phyloP scores from a whole-genome alignment of 2,113 vertebrate species.

The Colaptes auratus region DNA sequence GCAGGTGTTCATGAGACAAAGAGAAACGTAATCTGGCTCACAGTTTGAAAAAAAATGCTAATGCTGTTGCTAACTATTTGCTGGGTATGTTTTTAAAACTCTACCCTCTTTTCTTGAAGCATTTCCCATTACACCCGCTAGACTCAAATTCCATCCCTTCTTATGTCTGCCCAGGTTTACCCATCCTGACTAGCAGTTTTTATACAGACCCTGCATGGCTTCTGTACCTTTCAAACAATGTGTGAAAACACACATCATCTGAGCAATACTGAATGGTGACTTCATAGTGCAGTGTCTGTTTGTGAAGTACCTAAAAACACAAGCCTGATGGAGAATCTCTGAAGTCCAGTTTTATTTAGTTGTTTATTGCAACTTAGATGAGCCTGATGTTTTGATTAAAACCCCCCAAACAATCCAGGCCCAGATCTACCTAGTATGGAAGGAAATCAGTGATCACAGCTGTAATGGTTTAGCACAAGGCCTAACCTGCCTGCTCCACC shows the following conservation, averaged over 20 bases:
- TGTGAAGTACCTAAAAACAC: background rate
- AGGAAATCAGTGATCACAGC: background rate
- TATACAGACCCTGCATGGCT: background rate
- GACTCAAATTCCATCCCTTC: background rate
- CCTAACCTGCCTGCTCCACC: too few species aligned
- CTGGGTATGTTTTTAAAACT: background rate
- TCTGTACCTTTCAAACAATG: background rate
- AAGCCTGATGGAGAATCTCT: background rate
- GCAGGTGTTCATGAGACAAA: accelerated
- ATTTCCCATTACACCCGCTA: background rate
- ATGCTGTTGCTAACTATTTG: background rate
- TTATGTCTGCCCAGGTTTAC: background rate
- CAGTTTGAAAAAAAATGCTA: background rate
- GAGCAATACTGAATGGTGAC: background rate
- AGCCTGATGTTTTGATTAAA: background rate
- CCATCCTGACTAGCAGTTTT: background rate
- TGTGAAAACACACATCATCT: background rate
- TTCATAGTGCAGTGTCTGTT: background rate
- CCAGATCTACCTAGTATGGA: background rate
- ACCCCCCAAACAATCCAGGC: background rate
- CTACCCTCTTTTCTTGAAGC: background rate
- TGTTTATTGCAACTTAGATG: background rate
- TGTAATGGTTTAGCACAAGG: too few species aligned
- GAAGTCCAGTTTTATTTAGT: background rate
- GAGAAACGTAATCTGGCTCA: background rate